A percentile compares a stretch with the other conserved stretches of the same genome.
Conservation (phyloP, 2,797 vertebrate genomes). For the Enoplosus armatus region DNA sequence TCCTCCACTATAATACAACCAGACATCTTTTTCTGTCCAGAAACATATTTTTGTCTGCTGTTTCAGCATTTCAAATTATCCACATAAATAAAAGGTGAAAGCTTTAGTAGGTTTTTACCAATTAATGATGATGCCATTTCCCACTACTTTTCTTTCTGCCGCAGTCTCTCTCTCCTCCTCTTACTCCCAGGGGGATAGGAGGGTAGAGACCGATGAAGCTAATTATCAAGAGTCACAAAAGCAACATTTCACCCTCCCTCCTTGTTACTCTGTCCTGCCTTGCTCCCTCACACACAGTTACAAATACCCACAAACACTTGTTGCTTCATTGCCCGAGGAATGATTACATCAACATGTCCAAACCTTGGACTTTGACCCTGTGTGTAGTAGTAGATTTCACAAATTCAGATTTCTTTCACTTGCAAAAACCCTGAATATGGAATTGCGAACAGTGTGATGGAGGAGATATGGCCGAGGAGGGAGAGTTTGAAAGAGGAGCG, state of each 20-base stretch:
- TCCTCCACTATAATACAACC: not conserved
- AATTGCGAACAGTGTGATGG: not conserved
- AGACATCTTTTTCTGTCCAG: not conserved
- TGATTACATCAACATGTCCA: constrained; percentile 22
- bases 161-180: not conserved
- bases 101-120: constrained; percentile 18
- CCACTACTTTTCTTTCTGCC: not conserved
- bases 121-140: constrained; percentile 26
- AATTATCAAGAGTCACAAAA: constrained; percentile 37
- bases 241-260: constrained; percentile 4
- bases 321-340: not conserved
- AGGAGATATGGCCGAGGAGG: not conserved
- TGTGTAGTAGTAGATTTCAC: not conserved
- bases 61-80: constrained; percentile 44
- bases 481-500: not conserved
- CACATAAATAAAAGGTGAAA: constrained; percentile 25
- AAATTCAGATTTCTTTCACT: not conserved
- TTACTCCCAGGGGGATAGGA: not conserved
- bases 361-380: constrained; percentile 11
- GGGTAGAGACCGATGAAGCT: constrained; percentile 7
- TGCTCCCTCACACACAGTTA: not conserved
- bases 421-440: not conserved
- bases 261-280: not conserved
- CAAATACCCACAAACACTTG: constrained; percentile 26
- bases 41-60: not conserved